Base-by-base conservation (phyloP, 1,140 invertebrate species). In the Pristionchus pacificus region DNA sequence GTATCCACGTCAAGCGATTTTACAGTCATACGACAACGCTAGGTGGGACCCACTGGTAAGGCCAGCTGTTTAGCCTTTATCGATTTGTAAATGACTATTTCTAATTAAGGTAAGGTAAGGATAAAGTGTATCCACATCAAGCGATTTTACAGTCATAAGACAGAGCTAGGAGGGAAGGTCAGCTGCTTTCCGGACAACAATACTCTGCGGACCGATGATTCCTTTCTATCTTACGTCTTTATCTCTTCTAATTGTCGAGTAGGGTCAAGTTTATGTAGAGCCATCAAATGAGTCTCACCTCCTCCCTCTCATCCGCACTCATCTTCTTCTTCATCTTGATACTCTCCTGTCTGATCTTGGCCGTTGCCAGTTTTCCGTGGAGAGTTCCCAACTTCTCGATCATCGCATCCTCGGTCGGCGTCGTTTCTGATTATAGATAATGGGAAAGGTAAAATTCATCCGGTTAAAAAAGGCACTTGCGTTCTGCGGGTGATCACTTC, bases 301-400 rank as follows among this genome's bases (percentile, higher is more conserved):
- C 32, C 63, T 66, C 27, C 15, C 55, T 55, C 25, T 74, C 68
- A 19, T 71, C 38, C 32, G 71, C 31, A 15, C 61, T 60, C 73
- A 74, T 71, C 30, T 70, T 58, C 13, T 61, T 57, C 25, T 75
- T 58, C 28, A 74, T 67, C 28, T 59, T 64, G 33, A 65, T 65
- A 32, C 68, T 74, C 28, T 70, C 55, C 19, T 63, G 68, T 13
- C 70, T 49, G 3, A 74, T 33, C 49, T 74, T 63, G 55, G 73
- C 73, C 2, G 73, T 71, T 2, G 73, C 73, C 27, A 74, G 64
- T 59, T 74, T 74, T 67, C 73, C 73, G 59, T 74, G 73, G 2
- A 74, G 60, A 28, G 65, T 74, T 60, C 73, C 73, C 24, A 74
- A 30, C 28, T 66, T 71, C 33, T 71, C n/a, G 2, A 71, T 32